These are phyloP conservation scores for Sicus ferrugineus DNA, from an alignment of 2,888 invertebrate genomes.

Conservation along the genomic window DNA sequence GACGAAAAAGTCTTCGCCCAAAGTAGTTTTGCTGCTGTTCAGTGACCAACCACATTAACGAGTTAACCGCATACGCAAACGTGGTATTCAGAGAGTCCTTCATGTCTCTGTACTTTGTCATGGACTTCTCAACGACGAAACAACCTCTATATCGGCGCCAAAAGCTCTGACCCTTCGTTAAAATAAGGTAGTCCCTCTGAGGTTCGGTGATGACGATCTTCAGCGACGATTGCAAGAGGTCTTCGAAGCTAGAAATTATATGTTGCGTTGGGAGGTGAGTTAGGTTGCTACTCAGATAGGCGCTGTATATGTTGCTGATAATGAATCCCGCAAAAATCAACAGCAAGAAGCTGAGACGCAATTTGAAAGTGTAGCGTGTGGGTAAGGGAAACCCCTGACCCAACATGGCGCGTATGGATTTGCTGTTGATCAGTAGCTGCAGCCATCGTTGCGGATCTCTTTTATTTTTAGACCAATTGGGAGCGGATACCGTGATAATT, in stretches of 20 bases:
- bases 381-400: conserved; percentile 39
- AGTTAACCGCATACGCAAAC: conserved; percentile 34
- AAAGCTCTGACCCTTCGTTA: conserved; percentile 1
- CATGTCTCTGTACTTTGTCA: background rate
- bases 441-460: background rate
- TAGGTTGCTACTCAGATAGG: conserved; percentile 38
- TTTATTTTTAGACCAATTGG: background rate
- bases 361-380: background rate
- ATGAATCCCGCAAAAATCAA: conserved; percentile 36
- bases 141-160: background rate
- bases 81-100: background rate
- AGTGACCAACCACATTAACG: conserved; percentile 35
- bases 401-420: conserved; percentile 36
- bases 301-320: conserved; percentile 35
- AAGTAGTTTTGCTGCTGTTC: conserved; percentile 35
- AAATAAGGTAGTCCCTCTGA: conserved; percentile 6
- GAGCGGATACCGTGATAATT: background rate
- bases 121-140: conserved; percentile 17
- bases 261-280: conserved; percentile 33
- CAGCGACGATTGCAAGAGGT: conserved; percentile 30
- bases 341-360: conserved; percentile 35
- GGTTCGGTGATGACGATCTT: conserved; percentile 33
- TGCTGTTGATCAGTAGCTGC: conserved; percentile 33
- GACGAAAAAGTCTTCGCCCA: conserved; percentile 36
- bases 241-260: conserved; percentile 37